phyloP scores from a whole-genome alignment of 2,888 invertebrate genomes.

The Tachina fera region DNA sequence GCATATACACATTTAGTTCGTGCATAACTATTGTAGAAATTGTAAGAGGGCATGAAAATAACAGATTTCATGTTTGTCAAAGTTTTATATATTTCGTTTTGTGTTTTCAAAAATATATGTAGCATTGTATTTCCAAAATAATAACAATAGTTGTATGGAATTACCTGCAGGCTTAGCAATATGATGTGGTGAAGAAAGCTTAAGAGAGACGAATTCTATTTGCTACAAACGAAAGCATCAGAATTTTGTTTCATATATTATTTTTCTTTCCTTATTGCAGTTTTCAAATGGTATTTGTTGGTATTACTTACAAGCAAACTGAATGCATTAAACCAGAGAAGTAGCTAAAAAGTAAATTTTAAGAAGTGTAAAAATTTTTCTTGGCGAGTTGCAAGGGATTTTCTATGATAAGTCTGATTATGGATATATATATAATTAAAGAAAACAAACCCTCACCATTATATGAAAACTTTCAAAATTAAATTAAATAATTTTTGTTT shows the following conservation, averaged over 20 bases:
- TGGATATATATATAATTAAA: too few species aligned
- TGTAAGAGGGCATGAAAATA: background rate
- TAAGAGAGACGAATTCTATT: conserved; percentile 57
- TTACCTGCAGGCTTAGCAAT: conserved; percentile 58
- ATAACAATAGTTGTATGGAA: conserved; percentile 19
- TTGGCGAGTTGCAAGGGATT: too few species aligned
- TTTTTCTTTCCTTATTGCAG: conserved; percentile 7
- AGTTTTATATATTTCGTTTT: background rate
- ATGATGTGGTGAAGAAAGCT: conserved; percentile 49
- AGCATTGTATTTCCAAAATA: background rate
- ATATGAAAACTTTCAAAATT: too few species aligned
- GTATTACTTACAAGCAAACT: conserved; percentile 14
- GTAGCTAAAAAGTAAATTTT: background rate
- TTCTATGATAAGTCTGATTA: too few species aligned
- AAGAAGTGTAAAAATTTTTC: background rate
- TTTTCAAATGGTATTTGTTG: conserved; percentile 37
- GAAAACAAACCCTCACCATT: too few species aligned
- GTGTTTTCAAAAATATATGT: background rate
- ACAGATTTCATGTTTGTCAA: background rate
- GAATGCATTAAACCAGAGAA: background rate
- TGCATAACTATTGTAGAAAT: too few species aligned
- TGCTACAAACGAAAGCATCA: background rate
- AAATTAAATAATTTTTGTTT: too few species aligned
- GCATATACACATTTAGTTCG: too few species aligned
- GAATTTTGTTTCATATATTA: conserved; percentile 20